Base-by-base conservation (phyloP, 1,140 invertebrate species). In the Sitodiplosis mosellana region DNA sequence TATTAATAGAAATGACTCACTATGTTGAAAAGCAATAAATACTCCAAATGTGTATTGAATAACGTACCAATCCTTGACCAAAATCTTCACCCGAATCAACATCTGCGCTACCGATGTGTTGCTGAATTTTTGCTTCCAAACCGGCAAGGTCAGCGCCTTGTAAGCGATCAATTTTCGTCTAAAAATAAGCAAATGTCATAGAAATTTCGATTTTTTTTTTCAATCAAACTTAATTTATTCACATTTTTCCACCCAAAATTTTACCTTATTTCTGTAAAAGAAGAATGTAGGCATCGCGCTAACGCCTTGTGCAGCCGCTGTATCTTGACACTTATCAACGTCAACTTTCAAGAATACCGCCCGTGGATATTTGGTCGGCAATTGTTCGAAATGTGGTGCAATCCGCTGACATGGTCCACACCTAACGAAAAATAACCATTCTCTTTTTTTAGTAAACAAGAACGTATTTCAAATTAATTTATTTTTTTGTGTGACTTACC, bases 281-380 rank as follows among this genome's bases (percentile, higher is more conserved):
- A 94, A 82, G 61, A 99, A 99, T 6, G 95, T 99, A 7, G 95
- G 95, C 90, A 99, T 97, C 2, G 90, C 87, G 51, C 76, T 81
- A 15, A 99, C 84, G 38, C 85, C 86, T 61, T 96, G 81, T 18
- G 69, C 68, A 19, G 78, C 73, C 2, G 92, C 88, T 22, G 85
- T 87, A 57, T 89, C 87, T 42, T 78, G 76, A 57, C 87, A 90
- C 57, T 81, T 77, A 59, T 92, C 86, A 19, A 93, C 90, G 68
- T 97, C 92, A 2, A 97, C 84, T 70, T 98, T 95, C 0, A 97
- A 65, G 63, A 99, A 99, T 7, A 93, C 72, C 8, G 88, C 90
- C 56, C 81, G 78, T 1, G 84, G 74, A 67, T 92, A 96, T 64
- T 86, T 87, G 3, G 68, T 69, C 11, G 90, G 81, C 37, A 95